A percentile compares a stretch with the other conserved stretches of the same genome.
Evolutionary conservation across 2,888 invertebrate species (phyloP).

Genomic region (Prenolepis imparis): DNA sequence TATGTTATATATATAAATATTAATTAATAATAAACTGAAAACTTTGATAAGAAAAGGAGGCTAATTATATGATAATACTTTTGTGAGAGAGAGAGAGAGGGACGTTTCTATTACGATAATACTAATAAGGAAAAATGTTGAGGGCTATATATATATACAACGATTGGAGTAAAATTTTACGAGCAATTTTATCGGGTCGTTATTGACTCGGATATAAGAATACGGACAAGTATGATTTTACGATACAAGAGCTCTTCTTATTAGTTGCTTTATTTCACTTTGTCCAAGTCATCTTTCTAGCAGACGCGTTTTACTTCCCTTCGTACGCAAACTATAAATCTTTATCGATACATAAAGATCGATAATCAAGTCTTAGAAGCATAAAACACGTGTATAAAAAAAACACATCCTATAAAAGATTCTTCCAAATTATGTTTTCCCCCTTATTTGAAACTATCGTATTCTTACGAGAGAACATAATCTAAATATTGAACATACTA

Average conservation of each 20-base stretch:
- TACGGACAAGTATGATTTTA: conserved; percentile 75
- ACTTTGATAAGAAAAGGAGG: not conserved
- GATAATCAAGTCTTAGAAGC: conserved; percentile 42
- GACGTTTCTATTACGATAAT: conserved; percentile 29
- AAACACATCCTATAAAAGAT: conserved; percentile 24
- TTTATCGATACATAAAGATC: conserved; percentile 51
- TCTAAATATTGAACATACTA: not conserved
- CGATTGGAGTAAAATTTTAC: conserved; percentile 68
- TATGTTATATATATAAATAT: too few relatives aligned
- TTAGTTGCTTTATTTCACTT: conserved; percentile 63
- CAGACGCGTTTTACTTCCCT: conserved; percentile 7
- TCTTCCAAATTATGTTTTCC: conserved; percentile 1
- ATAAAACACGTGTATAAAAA: conserved; percentile 30
- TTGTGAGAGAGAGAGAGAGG: not conserved
- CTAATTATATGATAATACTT: conserved; percentile 27
- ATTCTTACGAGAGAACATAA: conserved; percentile 8
- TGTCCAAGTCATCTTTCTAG: not conserved
- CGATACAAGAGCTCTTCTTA: conserved; percentile 66
- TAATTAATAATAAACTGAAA: too few relatives aligned
- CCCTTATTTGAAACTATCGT: not conserved
- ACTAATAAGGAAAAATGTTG: conserved; percentile 56
- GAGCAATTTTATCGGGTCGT: conserved; percentile 72
- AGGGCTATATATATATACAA: conserved; percentile 1
- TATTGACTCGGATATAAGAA: conserved; percentile 76
- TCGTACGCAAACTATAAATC: conserved; percentile 50